These are phyloP conservation scores for Psittacula cyanocephala DNA, from an alignment of 2,113 vertebrate species.

Conservation along the genomic window DNA sequence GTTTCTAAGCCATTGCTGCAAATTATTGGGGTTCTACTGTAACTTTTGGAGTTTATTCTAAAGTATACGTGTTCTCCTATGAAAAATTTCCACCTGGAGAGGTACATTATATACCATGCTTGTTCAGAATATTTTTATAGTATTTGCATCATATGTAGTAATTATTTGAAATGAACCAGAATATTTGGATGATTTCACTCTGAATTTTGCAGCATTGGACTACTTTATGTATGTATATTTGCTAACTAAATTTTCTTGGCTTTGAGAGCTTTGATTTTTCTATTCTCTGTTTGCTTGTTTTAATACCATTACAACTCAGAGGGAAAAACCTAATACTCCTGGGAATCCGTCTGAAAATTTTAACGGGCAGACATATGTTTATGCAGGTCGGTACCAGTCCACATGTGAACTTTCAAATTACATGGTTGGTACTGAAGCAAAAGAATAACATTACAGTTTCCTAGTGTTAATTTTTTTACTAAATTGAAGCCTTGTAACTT, in stretches of 20 bases:
- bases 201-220: constrained; percentile 64
- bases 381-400: constrained; percentile 45
- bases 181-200: constrained; percentile 50
- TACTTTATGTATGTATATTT: constrained; percentile 53
- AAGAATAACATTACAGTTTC: constrained; percentile 54
- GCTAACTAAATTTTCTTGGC: constrained; percentile 57
- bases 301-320: neutral
- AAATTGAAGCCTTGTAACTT: constrained; percentile 71
- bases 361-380: constrained; percentile 38
- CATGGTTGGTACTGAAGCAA: constrained; percentile 57
- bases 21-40: constrained; percentile 63
- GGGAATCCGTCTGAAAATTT: constrained; percentile 6
- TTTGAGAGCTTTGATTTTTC: constrained; percentile 48
- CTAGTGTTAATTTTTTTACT: constrained; percentile 61
- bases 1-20: constrained; percentile 45
- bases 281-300: neutral
- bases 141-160: constrained; percentile 41
- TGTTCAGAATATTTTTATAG: constrained; percentile 56
- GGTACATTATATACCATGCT: constrained; percentile 6
- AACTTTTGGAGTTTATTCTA: constrained; percentile 46
- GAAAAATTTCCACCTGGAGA: constrained; percentile 52
- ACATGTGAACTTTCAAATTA: constrained; percentile 67
- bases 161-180: constrained; percentile 55
- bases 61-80: constrained; percentile 37
- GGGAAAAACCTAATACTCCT: constrained; percentile 35